A percentile compares a stretch with the other conserved stretches of the same genome.
Conservation (phyloP, 2,113 vertebrate genomes). For the Podocnemis expansa region DNA sequence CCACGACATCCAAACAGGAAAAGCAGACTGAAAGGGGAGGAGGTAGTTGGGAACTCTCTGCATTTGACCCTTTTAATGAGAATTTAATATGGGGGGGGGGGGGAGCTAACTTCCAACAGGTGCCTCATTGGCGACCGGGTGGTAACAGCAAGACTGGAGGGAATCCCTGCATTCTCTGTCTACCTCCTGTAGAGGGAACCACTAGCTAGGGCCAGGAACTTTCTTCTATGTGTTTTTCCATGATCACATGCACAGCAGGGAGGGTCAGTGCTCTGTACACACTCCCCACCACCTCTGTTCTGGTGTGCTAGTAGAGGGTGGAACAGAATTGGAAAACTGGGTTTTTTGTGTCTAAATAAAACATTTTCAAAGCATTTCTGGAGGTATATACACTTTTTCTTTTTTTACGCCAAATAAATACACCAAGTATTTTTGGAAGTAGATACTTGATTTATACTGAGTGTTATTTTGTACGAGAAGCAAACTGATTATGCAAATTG, state of each 20-base stretch:
- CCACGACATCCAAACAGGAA: background rate
- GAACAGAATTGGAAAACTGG: background rate
- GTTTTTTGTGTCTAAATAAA: no score
- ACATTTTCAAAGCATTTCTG: background rate
- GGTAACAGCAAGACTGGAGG: background rate
- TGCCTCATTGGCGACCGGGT: background rate
- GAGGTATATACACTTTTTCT: no score
- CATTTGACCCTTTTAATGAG: background rate
- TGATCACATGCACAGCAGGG: background rate
- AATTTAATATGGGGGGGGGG: background rate
- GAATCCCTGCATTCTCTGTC: background rate
- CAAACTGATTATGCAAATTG: background rate
- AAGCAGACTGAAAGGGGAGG: background rate
- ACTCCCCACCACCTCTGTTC: background rate
- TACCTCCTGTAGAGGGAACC: background rate
- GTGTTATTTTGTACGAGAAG: background rate
- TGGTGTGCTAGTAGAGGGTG: background rate
- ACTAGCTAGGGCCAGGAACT: background rate
- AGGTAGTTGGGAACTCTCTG: conserved; percentile 8
- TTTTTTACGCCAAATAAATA: no score
- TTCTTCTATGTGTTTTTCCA: background rate
- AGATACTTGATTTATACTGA: background rate
- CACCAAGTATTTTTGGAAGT: no score
- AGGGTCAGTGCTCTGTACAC: background rate
- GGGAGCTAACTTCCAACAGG: background rate